These are phyloP conservation scores for Neotoma lepida DNA, from an alignment of 2,113 vertebrate genomes.

Conservation along the genomic window DNA sequence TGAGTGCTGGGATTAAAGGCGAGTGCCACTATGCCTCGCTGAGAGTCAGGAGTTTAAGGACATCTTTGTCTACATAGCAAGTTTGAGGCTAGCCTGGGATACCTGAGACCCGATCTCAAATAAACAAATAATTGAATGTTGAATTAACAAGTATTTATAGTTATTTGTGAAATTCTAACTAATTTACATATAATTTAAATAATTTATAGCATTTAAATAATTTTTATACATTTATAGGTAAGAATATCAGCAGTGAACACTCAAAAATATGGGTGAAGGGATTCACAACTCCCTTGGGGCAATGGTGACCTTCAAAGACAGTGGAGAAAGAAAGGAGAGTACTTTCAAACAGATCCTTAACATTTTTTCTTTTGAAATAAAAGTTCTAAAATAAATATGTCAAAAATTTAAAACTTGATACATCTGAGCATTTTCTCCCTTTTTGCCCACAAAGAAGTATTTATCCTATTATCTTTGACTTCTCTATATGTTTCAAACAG, in stretches of 20 bases:
- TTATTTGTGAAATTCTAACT: neutral
- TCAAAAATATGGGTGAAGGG: neutral
- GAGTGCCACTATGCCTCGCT: rapidly evolving
- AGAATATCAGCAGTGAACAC: neutral
- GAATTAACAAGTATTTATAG: neutral
- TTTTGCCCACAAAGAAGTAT: neutral
- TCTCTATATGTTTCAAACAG: neutral
- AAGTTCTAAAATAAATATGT: neutral
- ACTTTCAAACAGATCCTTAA: neutral
- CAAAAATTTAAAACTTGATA: neutral
- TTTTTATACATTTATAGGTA: neutral
- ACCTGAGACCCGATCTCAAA: neutral
- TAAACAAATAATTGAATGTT: neutral
- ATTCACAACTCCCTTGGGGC: neutral
- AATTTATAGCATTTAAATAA: neutral
- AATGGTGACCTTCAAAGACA: neutral
- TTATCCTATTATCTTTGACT: neutral
- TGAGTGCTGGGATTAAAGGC: neutral
- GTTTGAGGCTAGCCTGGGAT: neutral
- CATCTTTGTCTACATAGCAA: neutral
- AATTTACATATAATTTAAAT: neutral
- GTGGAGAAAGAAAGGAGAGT: neutral
- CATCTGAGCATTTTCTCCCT: neutral
- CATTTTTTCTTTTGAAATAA: neutral
- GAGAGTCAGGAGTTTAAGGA: neutral